Conservation (phyloP, 2,888 invertebrate species). For the Esperia sulphurella region DNA sequence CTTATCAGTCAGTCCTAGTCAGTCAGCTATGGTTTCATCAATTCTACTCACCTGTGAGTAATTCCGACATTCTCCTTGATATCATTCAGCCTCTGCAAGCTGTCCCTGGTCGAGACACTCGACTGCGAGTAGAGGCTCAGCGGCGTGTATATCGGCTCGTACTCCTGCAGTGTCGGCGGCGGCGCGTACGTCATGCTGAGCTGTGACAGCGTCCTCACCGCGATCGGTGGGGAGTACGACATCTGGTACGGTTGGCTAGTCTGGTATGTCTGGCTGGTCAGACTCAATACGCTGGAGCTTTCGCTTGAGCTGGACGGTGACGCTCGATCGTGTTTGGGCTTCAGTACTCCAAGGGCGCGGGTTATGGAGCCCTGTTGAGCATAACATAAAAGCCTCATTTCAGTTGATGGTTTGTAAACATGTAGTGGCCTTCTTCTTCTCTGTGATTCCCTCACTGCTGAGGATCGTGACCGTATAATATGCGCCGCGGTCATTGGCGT, state of each 20-base stretch:
- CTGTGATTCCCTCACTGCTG: no score
- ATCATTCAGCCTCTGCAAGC: slow-evolving; percentile 67
- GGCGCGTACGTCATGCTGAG: slow-evolving; percentile 81
- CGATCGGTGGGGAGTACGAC: slow-evolving; percentile 75
- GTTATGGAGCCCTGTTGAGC: slow-evolving; percentile 84
- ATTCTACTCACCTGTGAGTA: slow-evolving; percentile 54
- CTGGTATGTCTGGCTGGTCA: slow-evolving; percentile 57
- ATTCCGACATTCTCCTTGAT: slow-evolving; percentile 60
- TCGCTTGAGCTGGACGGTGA: slow-evolving; percentile 85
- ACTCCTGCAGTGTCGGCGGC: slow-evolving; percentile 77
- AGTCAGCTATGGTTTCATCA: background rate
- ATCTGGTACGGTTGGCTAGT: slow-evolving; percentile 68
- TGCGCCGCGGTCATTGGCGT: no score
- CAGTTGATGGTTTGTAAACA: no score
- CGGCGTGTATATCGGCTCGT: slow-evolving; percentile 72
- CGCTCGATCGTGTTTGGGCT: slow-evolving; percentile 80
- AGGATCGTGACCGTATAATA: no score
- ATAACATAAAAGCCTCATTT: no score
- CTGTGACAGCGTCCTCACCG: slow-evolving; percentile 76
- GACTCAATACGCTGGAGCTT: slow-evolving; percentile 78
- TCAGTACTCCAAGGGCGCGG: slow-evolving; percentile 84
- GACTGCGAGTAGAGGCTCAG: slow-evolving; percentile 70
- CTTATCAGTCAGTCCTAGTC: no score
- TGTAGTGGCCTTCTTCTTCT: no score
- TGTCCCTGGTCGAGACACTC: slow-evolving; percentile 68